Base-by-base conservation (phyloP, 2,113 vertebrate genomes). In the Colossoma macropomum region DNA sequence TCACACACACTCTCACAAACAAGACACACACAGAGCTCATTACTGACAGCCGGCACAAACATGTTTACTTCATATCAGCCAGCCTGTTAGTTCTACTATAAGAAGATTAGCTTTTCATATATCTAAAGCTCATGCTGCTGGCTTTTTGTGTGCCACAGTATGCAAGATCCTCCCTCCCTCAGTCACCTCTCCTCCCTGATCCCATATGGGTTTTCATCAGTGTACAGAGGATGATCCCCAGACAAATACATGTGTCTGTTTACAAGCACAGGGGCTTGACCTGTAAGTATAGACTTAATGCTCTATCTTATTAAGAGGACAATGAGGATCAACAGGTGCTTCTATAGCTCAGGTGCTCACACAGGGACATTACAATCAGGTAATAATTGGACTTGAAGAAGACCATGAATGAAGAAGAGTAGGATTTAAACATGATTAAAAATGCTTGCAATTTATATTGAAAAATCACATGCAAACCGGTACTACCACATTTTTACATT, bases 11-110 rank as follows among this genome's bases (percentile, higher is more conserved):
- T 23, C 32, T 13, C 66, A 69, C 17, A 69, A 32, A 45, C 41
- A 75, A 38, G 38, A 32, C 66, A 62, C 41, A 48, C 23, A 79
- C 23, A 45, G 34, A 45, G 60, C 72, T 75, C 50, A 82, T 82
- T 68, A 34, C 25, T 15, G 23, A 56, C 38, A 75, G 52, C 38
- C n/a, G 60, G 65, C 17, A 27, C 23, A 66, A 30, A 68, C 63
- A 65, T 76, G 72, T 75, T 66, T 76, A 69, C 48, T 75, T 56
- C 41, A 66, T 21, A 82, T 76, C 59, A 45, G 41, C 80, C 38
- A 48, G 72, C 60, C 80, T 68, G 80, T 66, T 66, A 82, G 63
- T 45, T 34, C 65, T 60, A 48, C 19, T 74, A 23, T 30, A 59
- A 68, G 72, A 75, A 75, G 60, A 82, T 75, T 54, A 82, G 80